A percentile compares a stretch with the other conserved stretches of the same genome.
phyloP scores from a whole-genome alignment of 2,797 vertebrate genomes.

The Taenioides sp. region DNA sequence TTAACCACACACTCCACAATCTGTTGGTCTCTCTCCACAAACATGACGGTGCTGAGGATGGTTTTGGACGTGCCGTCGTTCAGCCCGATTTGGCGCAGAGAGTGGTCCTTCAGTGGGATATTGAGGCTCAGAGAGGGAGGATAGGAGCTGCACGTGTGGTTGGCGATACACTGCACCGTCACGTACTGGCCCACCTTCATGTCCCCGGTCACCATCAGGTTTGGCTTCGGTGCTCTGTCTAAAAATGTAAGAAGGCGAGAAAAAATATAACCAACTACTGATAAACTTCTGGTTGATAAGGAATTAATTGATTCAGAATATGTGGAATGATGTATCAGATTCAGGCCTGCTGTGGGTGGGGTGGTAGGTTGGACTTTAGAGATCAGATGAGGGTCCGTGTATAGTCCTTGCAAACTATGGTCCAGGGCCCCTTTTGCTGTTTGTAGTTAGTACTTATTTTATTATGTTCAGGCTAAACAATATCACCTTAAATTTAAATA shows the following conservation, averaged over 20 bases:
- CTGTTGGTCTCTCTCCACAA: conserved; percentile 32
- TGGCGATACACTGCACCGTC: conserved; percentile 40
- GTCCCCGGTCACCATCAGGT: conserved; percentile 29
- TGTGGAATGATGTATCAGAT: too few relatives aligned
- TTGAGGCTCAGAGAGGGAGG: conserved; percentile 44
- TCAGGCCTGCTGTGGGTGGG: too few relatives aligned
- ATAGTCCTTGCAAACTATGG: too few relatives aligned
- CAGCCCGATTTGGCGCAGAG: fast-evolving
- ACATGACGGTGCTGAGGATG: conserved; percentile 15
- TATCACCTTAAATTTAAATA: too few relatives aligned
- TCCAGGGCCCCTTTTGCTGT: too few relatives aligned
- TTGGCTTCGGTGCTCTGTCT: conserved; percentile 14
- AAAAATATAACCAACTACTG: neutral
- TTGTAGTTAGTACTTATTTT: too few relatives aligned
- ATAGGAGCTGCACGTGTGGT: conserved; percentile 37
- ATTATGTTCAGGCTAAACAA: too few relatives aligned
- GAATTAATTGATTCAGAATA: neutral
- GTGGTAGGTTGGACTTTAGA: too few relatives aligned
- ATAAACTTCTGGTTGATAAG: neutral
- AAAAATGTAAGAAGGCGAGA: conserved; percentile 4
- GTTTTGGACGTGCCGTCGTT: conserved; percentile 17
- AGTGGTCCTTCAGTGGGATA: neutral
- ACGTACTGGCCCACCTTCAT: conserved; percentile 41
- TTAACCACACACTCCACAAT: conserved; percentile 26
- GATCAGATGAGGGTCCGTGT: too few relatives aligned